Conservation (phyloP, 2,888 invertebrate species). For the Oligia fasciuncula region DNA sequence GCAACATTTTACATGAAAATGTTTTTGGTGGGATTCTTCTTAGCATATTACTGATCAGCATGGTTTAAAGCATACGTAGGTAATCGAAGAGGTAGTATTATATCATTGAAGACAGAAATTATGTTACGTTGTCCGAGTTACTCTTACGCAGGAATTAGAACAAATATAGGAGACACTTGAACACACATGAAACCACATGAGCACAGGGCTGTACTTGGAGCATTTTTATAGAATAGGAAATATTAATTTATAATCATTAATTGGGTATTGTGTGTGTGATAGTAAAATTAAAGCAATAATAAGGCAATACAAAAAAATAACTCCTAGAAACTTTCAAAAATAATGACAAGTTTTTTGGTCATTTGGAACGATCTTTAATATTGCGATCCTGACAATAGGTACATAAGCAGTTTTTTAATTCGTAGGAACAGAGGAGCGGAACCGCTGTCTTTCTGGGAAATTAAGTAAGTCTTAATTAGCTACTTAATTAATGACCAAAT, state of each 20-base stretch:
- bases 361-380: neutral
- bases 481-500: neutral
- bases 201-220: conserved; percentile 79
- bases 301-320: neutral
- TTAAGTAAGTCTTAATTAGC: neutral
- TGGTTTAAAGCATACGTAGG: conserved; percentile 13
- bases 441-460: neutral
- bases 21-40: too few species aligned
- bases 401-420: neutral
- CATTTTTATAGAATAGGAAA: neutral
- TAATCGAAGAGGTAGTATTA: conserved; percentile 5
- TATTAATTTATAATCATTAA: neutral
- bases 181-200: conserved; percentile 88
- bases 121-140: conserved; percentile 76
- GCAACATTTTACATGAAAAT: too few species aligned
- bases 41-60: neutral
- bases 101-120: conserved; percentile 41
- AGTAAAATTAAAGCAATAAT: neutral
- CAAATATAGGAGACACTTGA: conserved; percentile 89
- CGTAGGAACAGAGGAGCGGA: neutral
- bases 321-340: neutral
- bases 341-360: neutral
- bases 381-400: too few species aligned
- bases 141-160: conserved; percentile 89
- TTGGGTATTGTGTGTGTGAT: neutral